Conservation (phyloP, 2,888 invertebrate species). For the Parelbella ahira region DNA sequence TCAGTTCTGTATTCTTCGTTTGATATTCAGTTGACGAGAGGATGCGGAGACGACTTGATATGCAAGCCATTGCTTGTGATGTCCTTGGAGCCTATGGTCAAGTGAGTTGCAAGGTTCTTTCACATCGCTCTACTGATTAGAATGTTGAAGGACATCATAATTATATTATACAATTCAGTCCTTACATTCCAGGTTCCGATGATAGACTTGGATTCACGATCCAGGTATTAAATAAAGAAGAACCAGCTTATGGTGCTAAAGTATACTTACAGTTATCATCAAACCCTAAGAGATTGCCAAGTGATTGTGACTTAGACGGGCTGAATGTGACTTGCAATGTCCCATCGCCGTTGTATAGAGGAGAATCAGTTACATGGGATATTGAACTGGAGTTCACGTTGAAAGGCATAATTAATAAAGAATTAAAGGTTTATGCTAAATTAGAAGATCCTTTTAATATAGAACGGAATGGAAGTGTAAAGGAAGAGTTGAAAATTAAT, state of each 20-base stretch:
- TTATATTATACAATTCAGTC: constrained; percentile 37
- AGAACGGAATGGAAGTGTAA: constrained; percentile 43
- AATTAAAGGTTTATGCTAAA: constrained; percentile 42
- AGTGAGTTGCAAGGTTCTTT: constrained; percentile 40
- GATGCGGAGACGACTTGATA: constrained; percentile 76
- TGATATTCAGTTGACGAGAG: constrained; percentile 62
- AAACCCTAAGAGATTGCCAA: constrained; percentile 54
- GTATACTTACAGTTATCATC: constrained; percentile 51
- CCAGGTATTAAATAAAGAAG: constrained; percentile 51
- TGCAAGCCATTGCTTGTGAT: constrained; percentile 73
- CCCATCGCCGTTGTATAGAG: constrained; percentile 53
- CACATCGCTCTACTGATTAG: no score
- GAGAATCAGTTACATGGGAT: constrained; percentile 47
- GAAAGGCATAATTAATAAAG: constrained; percentile 37
- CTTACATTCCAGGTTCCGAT: constrained; percentile 55
- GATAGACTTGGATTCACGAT: constrained; percentile 53
- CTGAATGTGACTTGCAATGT: constrained; percentile 52
- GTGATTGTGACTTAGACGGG: constrained; percentile 49
- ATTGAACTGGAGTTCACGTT: constrained; percentile 60
- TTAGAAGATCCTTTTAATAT: constrained; percentile 48
- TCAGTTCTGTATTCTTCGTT: constrained; percentile 50
- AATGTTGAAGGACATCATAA: no score
- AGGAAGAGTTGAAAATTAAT: constrained; percentile 39
- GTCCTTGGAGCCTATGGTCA: constrained; percentile 47
- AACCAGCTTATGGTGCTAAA: constrained; percentile 65